Evolutionary conservation across 1,140 invertebrate genomes (phyloP).

Genomic region (Fopius arisanus): DNA sequence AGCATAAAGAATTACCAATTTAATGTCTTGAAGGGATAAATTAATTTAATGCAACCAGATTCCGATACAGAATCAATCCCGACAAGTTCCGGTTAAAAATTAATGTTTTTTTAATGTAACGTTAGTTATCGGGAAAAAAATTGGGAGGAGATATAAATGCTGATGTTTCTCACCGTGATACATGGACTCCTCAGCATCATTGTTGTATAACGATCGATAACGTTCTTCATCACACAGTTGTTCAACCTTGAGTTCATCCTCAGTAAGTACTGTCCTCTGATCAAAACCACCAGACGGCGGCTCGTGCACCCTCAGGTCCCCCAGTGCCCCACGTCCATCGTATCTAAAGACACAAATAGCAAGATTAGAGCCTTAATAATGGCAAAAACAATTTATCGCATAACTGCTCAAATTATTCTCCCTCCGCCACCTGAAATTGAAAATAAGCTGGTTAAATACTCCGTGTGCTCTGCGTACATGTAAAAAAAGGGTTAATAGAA

Average conservation of each 20-base stretch:
- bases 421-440: slow-evolving; percentile 53
- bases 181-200: slow-evolving; percentile 84
- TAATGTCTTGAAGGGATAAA: no score
- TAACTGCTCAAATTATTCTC: slow-evolving; percentile 31
- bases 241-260: slow-evolving; percentile 83
- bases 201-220: slow-evolving; percentile 85
- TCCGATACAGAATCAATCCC: no score
- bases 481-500: not conserved
- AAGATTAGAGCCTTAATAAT: slow-evolving; percentile 46
- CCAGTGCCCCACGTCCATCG: slow-evolving; percentile 90
- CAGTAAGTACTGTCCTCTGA: slow-evolving; percentile 72
- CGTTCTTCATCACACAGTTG: slow-evolving; percentile 90
- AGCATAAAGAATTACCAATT: no score
- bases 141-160: not conserved
- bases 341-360: slow-evolving; percentile 77
- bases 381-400: slow-evolving; percentile 8
- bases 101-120: no score
- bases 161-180: slow-evolving; percentile 75
- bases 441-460: slow-evolving; percentile 23
- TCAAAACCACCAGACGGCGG: slow-evolving; percentile 77
- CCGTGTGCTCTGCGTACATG: not conserved
- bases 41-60: no score
- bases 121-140: no score
- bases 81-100: no score
- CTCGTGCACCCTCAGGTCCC: slow-evolving; percentile 78